Evolutionary conservation across 2,113 vertebrate genomes (phyloP), one percentile per base, ranked within the genome.

Genomic region (Romanogobio albipinnatus): DNA sequence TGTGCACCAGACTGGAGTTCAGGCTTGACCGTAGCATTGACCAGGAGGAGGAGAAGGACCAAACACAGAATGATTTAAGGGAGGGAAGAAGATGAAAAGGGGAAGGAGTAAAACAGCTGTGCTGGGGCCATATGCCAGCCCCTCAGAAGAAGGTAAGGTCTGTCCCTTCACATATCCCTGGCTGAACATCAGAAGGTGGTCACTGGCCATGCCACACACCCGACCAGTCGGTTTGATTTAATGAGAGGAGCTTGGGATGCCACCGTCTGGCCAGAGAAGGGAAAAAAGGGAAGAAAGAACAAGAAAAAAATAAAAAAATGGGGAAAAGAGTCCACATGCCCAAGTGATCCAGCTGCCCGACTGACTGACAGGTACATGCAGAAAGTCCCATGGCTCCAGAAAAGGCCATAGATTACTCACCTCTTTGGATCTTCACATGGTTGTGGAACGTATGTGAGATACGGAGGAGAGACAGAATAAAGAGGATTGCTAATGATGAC

Each of bases 81-180:
- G 86, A 81, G 86, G 77, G 78, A 79, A 76, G 77, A 86, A 86
- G 84, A 90, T 78, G 71, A 84, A 59, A 84, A 47, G 84, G 85
- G 58, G 83, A 81, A 90, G 87, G 83, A 91, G 89, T 90, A 89
- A 92, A 90, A 86, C 86, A 89, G 90, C 88, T 90, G 92, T 88
- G 88, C 79, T 83, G 78, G 39, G 80, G 89, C 93, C 93, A 93
- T 93, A 91, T 94, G 93, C 84, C 90, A 87, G 81, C 71, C 49
- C 85, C 88, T 88, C 86, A 92, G 92, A 91, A 91, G 93, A 94
- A 94, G 93, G 93, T 94, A 89, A 94, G 90, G 91, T 94, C 92
- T 93, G 89, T 87, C 83, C 53, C 91, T 92, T 90, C 88, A 88
- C 90, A 90, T 90, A 86, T 88, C 86, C 89, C 92, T 95, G 93